Evolutionary conservation across 2,888 invertebrate species (phyloP).

Genomic region (Copidosoma aretas): DNA sequence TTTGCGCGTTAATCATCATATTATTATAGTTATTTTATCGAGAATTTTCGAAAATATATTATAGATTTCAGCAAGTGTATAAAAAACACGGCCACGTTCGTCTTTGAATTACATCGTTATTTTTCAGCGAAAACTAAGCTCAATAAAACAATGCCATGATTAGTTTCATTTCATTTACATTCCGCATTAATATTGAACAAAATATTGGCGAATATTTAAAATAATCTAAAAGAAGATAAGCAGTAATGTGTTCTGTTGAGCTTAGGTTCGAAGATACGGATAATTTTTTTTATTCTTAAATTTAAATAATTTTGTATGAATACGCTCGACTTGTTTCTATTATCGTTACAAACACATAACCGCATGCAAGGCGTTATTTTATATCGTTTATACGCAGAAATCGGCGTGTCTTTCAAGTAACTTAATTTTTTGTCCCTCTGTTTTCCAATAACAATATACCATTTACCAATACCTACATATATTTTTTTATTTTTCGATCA

Average conservation of each 20-base stretch:
- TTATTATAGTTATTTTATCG: slow-evolving; percentile 6
- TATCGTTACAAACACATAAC: slow-evolving; percentile 26
- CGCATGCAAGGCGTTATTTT: slow-evolving; percentile 13
- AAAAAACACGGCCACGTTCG: slow-evolving; percentile 31
- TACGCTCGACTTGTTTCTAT: slow-evolving; percentile 14
- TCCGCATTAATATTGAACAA: too few relatives aligned
- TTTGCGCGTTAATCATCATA: slow-evolving; percentile 12
- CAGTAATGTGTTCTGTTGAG: slow-evolving; percentile 9
- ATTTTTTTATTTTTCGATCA: too few relatives aligned
- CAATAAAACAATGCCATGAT: slow-evolving; percentile 4
- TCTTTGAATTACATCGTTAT: slow-evolving; percentile 12
- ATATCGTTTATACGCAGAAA: slow-evolving; percentile 27
- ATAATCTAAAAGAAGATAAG: slow-evolving; percentile 9
- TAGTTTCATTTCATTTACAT: not conserved
- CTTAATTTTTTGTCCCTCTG: too few relatives aligned
- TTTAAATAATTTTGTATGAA: slow-evolving; percentile 29
- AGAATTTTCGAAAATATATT: slow-evolving; percentile 37
- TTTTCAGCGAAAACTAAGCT: slow-evolving; percentile 15
- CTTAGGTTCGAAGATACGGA: slow-evolving; percentile 1
- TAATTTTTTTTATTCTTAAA: slow-evolving; percentile 10
- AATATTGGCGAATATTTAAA: not conserved
- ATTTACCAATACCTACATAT: too few relatives aligned
- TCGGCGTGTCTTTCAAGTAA: slow-evolving; percentile 29
- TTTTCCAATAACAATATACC: not conserved
- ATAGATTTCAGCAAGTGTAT: slow-evolving; percentile 35